Conservation (phyloP, 2,797 vertebrate species). For the Syngnathus acus region DNA sequence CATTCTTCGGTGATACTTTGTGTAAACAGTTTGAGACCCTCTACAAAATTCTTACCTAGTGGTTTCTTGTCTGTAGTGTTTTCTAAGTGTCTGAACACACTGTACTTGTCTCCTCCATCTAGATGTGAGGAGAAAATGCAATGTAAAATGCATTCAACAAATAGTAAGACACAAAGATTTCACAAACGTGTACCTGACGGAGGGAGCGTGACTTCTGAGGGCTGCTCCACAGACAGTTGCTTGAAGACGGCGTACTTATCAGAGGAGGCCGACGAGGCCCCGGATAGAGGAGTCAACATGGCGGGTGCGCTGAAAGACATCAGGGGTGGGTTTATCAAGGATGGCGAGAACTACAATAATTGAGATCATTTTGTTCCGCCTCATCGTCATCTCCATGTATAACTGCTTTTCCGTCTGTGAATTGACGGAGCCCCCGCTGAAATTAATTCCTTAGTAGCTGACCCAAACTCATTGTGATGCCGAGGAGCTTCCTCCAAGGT, state of each 20-base stretch:
- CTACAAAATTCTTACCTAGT: constrained; percentile 70
- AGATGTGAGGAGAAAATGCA: constrained; percentile 27
- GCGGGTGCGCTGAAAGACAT: constrained; percentile 71
- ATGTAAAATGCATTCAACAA: constrained; percentile 5
- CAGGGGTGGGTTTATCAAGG: background rate
- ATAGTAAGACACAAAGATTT: background rate
- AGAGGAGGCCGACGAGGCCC: constrained; percentile 69
- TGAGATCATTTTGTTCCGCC: constrained; percentile 24
- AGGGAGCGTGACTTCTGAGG: constrained; percentile 70
- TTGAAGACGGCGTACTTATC: constrained; percentile 97
- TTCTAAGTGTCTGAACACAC: constrained; percentile 89
- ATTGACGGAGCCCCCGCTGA: constrained; percentile 47
- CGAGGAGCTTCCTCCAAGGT: constrained; percentile 31
- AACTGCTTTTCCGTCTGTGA: constrained; percentile 50
- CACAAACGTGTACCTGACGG: constrained; percentile 76
- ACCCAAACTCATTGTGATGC: constrained; percentile 49
- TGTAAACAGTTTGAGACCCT: constrained; percentile 15
- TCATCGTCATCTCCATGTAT: constrained; percentile 39
- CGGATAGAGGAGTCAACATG: constrained; percentile 87
- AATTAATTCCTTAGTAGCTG: constrained; percentile 53
- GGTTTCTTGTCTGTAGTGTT: constrained; percentile 81
- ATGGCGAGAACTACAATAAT: too few relatives aligned
- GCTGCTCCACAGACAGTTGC: constrained; percentile 82
- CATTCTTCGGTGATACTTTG: background rate
- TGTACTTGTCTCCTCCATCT: constrained; percentile 94